A percentile compares a stretch with the other conserved stretches of the same genome.
Evolutionary conservation across 2,113 vertebrate genomes (phyloP).

Genomic region (Verasper variegatus): DNA sequence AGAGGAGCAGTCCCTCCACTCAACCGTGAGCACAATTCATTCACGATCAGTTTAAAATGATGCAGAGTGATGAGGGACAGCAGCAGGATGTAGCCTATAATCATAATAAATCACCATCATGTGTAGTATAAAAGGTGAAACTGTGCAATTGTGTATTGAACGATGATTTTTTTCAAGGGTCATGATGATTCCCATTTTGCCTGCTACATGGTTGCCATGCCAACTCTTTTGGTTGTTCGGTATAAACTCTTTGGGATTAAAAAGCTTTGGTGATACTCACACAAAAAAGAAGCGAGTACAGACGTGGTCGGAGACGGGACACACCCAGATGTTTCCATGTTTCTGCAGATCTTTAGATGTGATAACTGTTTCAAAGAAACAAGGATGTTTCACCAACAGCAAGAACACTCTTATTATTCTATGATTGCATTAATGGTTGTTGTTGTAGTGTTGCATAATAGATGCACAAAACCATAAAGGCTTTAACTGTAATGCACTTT

Average conservation of each 20-base stretch:
- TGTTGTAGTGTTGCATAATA: neutral
- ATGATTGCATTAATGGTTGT: neutral
- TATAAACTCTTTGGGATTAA: neutral
- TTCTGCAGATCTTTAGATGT: slow-evolving; percentile 99
- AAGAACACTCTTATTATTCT: neutral
- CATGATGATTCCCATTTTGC: neutral
- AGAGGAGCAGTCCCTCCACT: neutral
- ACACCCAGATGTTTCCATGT: slow-evolving; percentile 99
- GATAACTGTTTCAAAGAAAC: slow-evolving; percentile 86
- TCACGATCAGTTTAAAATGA: slow-evolving; percentile 1
- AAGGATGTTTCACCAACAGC: neutral
- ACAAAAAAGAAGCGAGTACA: slow-evolving; percentile 99
- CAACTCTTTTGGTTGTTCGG: neutral
- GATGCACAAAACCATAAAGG: neutral
- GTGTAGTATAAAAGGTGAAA: slow-evolving; percentile 11
- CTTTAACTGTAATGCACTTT: too few relatives aligned
- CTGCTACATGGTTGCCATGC: neutral
- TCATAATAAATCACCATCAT: slow-evolving; percentile 10
- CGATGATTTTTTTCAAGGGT: slow-evolving; percentile 7
- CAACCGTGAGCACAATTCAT: neutral
- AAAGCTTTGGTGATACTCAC: slow-evolving; percentile 83
- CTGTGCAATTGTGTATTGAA: neutral
- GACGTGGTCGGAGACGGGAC: slow-evolving; percentile 97
- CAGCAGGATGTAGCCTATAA: neutral
- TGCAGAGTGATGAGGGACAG: slow-evolving; percentile 12